Percentiles rank a stretch among this genome's conserved stretches.
phyloP scores from a whole-genome alignment of 1,140 invertebrate species.

The Trichonephila inaurata region DNA sequence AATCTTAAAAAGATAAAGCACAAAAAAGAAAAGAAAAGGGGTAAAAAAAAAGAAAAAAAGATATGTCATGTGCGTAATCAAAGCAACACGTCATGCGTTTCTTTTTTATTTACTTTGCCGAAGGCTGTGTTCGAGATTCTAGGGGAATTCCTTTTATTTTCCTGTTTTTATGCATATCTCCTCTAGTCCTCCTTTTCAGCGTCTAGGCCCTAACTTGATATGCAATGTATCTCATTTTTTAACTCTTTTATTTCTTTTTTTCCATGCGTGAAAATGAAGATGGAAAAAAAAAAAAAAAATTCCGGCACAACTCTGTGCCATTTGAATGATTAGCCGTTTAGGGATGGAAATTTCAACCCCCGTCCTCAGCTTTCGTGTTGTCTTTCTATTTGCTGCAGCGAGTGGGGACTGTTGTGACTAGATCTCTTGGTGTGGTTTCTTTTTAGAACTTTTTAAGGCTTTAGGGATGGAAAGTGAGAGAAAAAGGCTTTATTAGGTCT shows the following conservation, averaged over 20 bases:
- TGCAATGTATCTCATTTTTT: slow-evolving; percentile 31
- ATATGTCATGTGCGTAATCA: neutral
- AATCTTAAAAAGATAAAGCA: slow-evolving; percentile 5
- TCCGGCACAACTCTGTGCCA: neutral
- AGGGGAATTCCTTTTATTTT: slow-evolving; percentile 10
- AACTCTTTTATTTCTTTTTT: neutral
- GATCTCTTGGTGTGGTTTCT: slow-evolving; percentile 1
- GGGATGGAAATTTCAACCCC: neutral
- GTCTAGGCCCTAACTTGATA: slow-evolving; percentile 23
- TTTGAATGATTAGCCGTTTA: slow-evolving; percentile 31
- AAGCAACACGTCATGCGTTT: slow-evolving; percentile 5
- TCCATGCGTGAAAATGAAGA: neutral
- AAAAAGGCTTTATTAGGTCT: neutral
- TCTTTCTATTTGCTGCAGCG: neutral
- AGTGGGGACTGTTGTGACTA: neutral
- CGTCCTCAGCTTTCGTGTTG: neutral
- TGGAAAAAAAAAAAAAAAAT: neutral
- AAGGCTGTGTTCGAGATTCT: neutral
- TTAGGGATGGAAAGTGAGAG: slow-evolving; percentile 1
- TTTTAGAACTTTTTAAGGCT: neutral
- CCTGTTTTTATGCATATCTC: neutral
- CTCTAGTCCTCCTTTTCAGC: slow-evolving; percentile 8
- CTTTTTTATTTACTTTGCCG: slow-evolving; percentile 5
- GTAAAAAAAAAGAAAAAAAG: neutral
- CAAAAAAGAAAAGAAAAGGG: neutral